Conservation (phyloP, 2,888 invertebrate species). For the Rhodophaea formosa region DNA sequence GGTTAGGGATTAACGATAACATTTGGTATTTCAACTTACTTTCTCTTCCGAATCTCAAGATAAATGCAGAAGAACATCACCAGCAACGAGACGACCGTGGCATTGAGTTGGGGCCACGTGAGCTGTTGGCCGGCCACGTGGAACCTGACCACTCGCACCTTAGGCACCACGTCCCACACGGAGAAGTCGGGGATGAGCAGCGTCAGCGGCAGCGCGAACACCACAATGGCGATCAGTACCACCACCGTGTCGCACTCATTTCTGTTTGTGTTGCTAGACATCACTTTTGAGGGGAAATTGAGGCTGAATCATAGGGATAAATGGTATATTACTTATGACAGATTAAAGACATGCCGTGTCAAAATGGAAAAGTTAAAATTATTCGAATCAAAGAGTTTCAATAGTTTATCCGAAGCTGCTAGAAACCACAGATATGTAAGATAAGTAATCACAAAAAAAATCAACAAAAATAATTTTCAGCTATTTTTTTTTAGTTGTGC, state of each 20-base stretch:
- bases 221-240: conserved; percentile 42
- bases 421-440: no score
- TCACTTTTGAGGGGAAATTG: conserved; percentile 28
- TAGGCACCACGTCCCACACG: conserved; percentile 63
- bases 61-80: conserved; percentile 59
- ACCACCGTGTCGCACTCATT: conserved; percentile 40
- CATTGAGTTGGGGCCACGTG: conserved; percentile 62
- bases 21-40: conserved; percentile 39
- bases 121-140: conserved; percentile 51
- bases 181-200: conserved; percentile 62
- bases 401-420: background rate
- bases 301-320: background rate
- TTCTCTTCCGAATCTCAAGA: conserved; percentile 65
- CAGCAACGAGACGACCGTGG: conserved; percentile 41
- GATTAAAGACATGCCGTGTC: background rate
- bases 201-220: conserved; percentile 62
- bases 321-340: conserved; percentile 18
- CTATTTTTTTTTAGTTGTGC: no score
- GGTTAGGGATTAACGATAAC: background rate
- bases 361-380: background rate
- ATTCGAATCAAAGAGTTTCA: background rate
- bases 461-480: no score
- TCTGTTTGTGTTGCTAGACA: conserved; percentile 39
- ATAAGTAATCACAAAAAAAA: no score
- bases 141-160: conserved; percentile 54